These are phyloP conservation scores for Therioaphis trifolii DNA, from an alignment of 2,888 invertebrate species.

Conservation along the genomic window DNA sequence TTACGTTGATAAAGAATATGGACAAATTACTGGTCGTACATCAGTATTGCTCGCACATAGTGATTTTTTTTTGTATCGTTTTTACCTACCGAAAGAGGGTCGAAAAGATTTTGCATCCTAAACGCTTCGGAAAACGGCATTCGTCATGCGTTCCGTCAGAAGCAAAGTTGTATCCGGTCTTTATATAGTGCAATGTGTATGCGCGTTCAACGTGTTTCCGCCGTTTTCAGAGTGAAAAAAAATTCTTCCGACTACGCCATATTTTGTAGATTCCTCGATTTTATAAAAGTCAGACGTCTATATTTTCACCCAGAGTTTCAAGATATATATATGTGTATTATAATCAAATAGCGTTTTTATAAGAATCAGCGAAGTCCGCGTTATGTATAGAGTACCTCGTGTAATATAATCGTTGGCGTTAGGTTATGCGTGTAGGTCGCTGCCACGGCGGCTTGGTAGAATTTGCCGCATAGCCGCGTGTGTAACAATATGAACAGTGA, in stretches of 20 bases:
- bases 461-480: too few species aligned
- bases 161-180: neutral
- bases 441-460: too few species aligned
- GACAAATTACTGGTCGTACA: neutral
- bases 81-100: neutral
- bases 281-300: neutral
- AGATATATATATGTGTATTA: neutral
- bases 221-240: neutral
- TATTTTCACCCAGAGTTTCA: neutral
- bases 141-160: neutral
- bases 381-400: too few species aligned
- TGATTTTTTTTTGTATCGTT: neutral
- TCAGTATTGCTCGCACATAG: neutral
- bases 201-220: neutral
- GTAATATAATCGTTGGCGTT: too few species aligned
- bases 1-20: neutral
- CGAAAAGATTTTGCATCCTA: slow-evolving; percentile 17
- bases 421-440: too few species aligned
- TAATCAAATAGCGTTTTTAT: too few species aligned
- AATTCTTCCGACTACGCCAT: neutral
- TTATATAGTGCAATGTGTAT: neutral
- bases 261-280: neutral
- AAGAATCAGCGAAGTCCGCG: too few species aligned
- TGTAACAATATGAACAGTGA: too few species aligned
- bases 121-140: neutral